Evolutionary conservation across 2,113 vertebrate species (phyloP).

Genomic region (Ctenomys sociabilis): DNA sequence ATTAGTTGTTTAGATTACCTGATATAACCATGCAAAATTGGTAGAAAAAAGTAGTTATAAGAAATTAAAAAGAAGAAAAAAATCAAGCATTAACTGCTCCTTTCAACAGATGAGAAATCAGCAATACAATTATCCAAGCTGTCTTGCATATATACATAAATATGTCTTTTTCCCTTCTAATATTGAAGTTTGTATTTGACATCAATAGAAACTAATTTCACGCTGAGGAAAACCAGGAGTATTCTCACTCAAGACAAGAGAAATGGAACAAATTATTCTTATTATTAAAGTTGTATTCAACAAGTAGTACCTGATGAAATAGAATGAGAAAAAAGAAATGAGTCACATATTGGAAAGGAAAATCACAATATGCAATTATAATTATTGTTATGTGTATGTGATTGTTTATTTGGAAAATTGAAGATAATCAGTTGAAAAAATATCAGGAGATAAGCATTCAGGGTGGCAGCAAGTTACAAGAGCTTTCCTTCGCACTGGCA

Average conservation of each 20-base stretch:
- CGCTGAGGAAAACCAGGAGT: background rate
- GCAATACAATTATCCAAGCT: no score
- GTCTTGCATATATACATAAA: no score
- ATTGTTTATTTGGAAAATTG: slow-evolving; percentile 11
- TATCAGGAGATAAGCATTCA: background rate
- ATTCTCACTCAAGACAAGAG: background rate
- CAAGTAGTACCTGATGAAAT: background rate
- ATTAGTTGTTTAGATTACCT: no score
- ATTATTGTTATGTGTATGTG: background rate
- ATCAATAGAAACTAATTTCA: slow-evolving; percentile 24
- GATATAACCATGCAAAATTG: no score
- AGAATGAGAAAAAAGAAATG: background rate
- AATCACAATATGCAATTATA: background rate
- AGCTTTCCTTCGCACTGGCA: background rate
- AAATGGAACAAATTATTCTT: background rate
- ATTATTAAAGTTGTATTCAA: background rate
- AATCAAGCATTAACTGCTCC: no score
- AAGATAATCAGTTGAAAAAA: slow-evolving; percentile 47
- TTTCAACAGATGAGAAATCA: no score
- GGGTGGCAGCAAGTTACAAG: background rate
- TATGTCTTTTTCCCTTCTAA: no score
- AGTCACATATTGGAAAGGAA: background rate
- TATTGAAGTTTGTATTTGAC: background rate
- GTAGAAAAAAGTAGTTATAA: no score
- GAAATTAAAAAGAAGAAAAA: no score